Evolutionary conservation across 1,140 invertebrate genomes (phyloP).

Genomic region (Calliopsis andreniformis): DNA sequence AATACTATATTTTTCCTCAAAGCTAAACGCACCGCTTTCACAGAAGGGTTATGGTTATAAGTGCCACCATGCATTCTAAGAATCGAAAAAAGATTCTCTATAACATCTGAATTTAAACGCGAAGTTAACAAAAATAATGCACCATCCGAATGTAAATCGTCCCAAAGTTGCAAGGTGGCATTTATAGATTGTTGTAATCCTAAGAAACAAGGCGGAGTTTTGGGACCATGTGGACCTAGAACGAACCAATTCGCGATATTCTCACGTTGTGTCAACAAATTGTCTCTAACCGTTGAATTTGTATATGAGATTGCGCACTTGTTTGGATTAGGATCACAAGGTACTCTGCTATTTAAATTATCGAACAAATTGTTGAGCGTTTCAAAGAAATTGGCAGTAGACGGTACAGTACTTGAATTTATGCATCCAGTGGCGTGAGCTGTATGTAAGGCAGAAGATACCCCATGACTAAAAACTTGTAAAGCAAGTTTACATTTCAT

Average conservation of each 20-base stretch:
- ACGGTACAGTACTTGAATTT: not conserved
- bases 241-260: not conserved
- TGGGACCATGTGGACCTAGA: not conserved
- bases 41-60: not conserved
- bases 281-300: not conserved
- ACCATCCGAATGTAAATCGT: not conserved
- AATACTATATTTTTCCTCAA: not conserved
- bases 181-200: constrained; percentile 4
- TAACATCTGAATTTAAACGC: not conserved
- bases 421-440: not conserved
- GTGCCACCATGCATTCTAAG: constrained; percentile 1
- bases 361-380: not conserved
- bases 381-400: constrained; percentile 1
- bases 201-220: not conserved
- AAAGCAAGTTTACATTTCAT: constrained; percentile 17
- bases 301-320: not conserved
- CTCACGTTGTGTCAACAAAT: not conserved
- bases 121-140: not conserved
- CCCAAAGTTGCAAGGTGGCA: not conserved
- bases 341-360: not conserved
- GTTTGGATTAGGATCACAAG: not conserved
- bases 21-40: not conserved
- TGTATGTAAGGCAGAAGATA: not conserved
- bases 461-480: not conserved
- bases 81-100: not conserved